phyloP scores from a whole-genome alignment of 2,797 vertebrate genomes.

The Molossus molossus region DNA sequence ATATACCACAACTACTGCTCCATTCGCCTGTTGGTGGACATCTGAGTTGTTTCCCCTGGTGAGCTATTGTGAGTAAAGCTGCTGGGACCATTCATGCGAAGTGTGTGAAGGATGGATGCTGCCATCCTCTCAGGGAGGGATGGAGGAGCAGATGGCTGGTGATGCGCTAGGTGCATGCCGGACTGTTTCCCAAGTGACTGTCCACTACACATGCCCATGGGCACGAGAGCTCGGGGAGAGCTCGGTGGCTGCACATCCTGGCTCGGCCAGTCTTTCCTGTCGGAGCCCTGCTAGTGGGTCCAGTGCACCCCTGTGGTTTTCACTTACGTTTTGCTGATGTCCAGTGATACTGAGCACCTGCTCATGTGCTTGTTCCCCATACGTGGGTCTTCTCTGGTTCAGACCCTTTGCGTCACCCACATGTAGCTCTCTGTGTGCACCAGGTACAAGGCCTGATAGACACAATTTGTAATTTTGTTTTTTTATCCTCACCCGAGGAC shows the following conservation, averaged over 20 bases:
- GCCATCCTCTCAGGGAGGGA: not conserved
- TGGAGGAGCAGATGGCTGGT: not conserved
- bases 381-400: not conserved
- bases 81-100: not conserved
- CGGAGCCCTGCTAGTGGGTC: not conserved
- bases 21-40: no score
- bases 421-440: not conserved
- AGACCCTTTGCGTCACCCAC: not conserved
- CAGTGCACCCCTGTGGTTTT: not conserved
- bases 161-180: no score
- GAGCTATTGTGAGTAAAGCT: no score
- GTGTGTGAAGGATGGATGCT: not conserved
- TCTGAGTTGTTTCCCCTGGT: no score
- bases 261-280: not conserved
- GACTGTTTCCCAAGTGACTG: not conserved
- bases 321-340: no score
- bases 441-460: not conserved
- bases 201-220: fast-evolving
- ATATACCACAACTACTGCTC: no score
- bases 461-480: not conserved
- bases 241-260: not conserved
- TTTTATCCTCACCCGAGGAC: no score
- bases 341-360: no score
- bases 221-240: fast-evolving
- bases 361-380: not conserved